These are phyloP conservation scores for Dromius quadrimaculatus DNA, from an alignment of 2,888 invertebrate genomes.

Conservation along the genomic window DNA sequence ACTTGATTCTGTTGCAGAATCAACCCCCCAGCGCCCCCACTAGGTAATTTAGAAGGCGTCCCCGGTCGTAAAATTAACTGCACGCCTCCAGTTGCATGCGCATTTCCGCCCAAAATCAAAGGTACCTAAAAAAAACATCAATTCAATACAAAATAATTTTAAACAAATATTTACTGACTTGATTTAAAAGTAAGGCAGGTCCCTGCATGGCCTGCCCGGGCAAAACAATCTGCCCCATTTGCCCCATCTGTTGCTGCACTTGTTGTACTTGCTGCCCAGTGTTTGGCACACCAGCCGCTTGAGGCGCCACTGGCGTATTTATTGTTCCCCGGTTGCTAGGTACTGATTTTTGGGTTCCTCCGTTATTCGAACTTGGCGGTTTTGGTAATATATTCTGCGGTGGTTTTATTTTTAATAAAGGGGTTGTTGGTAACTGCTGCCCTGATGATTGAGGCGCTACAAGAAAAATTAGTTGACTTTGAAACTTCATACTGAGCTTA, in stretches of 20 bases:
- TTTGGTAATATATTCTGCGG: conserved; percentile 67
- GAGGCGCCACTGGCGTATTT: too few species aligned
- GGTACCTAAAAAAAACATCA: neutral
- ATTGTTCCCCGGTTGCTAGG: too few species aligned
- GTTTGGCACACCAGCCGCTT: neutral
- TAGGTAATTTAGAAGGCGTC: too few species aligned
- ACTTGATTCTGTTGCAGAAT: conserved; percentile 55
- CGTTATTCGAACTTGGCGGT: conserved; percentile 63
- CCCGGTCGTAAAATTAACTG: conserved; percentile 79
- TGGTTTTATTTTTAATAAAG: conserved; percentile 66
- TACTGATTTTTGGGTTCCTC: conserved; percentile 63
- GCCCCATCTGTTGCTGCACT: too few species aligned
- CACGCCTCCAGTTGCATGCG: conserved; percentile 61
- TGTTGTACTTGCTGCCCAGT: neutral
- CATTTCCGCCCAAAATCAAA: neutral
- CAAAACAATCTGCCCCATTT: conserved; percentile 39
- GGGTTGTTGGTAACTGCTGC: conserved; percentile 61
- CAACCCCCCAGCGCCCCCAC: conserved; percentile 57
- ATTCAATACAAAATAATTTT: neutral
- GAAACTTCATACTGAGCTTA: neutral
- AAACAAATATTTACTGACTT: conserved; percentile 60
- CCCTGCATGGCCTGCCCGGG: conserved; percentile 57
- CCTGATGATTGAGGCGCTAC: neutral
- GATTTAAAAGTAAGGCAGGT: conserved; percentile 63
- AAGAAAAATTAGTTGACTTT: neutral